Conservation (phyloP, 30 jellyfish, hydroid and myxozoan genomes). For the Cassiopea andromeda region DNA sequence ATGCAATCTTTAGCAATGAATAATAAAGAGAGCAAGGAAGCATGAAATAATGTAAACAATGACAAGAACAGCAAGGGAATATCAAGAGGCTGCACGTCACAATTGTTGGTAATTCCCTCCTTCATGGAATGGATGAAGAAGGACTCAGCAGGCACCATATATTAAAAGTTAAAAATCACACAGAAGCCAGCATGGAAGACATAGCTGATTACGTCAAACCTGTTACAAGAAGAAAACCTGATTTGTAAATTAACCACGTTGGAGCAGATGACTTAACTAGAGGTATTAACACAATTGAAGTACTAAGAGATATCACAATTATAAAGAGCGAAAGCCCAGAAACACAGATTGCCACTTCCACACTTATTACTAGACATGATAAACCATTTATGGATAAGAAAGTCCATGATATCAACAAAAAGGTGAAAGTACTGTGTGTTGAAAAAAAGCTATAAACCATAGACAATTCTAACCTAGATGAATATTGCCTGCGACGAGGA, state of each 20-base stretch:
- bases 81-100: not conserved
- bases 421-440: slow-evolving; percentile 20
- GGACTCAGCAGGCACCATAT: not conserved
- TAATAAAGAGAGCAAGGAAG: not conserved
- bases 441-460: not conserved
- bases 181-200: not conserved
- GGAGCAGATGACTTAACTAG: slow-evolving; percentile 17
- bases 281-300: slow-evolving; percentile 13
- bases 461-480: slow-evolving; percentile 26
- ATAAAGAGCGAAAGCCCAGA: not conserved
- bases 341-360: not conserved
- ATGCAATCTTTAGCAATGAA: not conserved
- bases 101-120: not conserved
- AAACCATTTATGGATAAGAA: slow-evolving; percentile 2
- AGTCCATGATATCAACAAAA: slow-evolving; percentile 5
- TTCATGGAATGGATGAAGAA: not conserved
- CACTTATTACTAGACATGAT: not conserved
- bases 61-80: not conserved
- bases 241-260: slow-evolving; percentile 9
- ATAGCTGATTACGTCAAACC: slow-evolving; percentile 1
- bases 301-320: not conserved
- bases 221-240: slow-evolving; percentile 5
- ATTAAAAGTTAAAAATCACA: not conserved
- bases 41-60: not conserved
- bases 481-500: slow-evolving; percentile 15